A percentile compares a stretch with the other conserved stretches of the same genome.
Evolutionary conservation across 1,140 invertebrate species (phyloP).

Genomic region (Geopemphigus sp.): DNA sequence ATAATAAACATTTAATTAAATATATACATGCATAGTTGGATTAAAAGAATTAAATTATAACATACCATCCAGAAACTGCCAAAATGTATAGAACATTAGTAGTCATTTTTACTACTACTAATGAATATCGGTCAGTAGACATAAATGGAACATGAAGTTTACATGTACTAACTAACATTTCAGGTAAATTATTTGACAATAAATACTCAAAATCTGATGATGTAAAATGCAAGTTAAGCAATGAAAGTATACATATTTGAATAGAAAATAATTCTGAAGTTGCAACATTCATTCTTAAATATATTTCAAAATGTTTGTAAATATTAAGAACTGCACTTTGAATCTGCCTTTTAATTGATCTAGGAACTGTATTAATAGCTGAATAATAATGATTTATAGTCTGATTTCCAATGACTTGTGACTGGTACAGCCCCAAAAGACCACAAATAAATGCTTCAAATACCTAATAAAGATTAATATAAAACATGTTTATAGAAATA

Average conservation of each 20-base stretch:
- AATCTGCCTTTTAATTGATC: conserved; percentile 56
- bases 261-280: conserved; percentile 40
- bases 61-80: conserved; percentile 39
- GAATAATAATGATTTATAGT: conserved; percentile 48
- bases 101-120: conserved; percentile 42
- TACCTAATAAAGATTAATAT: conserved; percentile 7
- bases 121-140: conserved; percentile 39
- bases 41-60: not conserved
- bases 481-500: not conserved
- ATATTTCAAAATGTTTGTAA: conserved; percentile 56
- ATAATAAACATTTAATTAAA: not conserved
- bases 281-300: conserved; percentile 51
- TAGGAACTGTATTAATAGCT: conserved; percentile 56
- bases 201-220: conserved; percentile 47
- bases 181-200: conserved; percentile 43
- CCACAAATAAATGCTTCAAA: conserved; percentile 46
- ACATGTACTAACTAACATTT: conserved; percentile 37
- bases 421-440: conserved; percentile 23
- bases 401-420: conserved; percentile 55
- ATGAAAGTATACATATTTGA: conserved; percentile 47
- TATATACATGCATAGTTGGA: not conserved
- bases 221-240: conserved; percentile 44
- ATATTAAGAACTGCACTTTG: conserved; percentile 57
- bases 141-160: conserved; percentile 43
- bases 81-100: conserved; percentile 41